phyloP scores from a whole-genome alignment of 2,888 invertebrate genomes.

The Zeuzera pyrina region DNA sequence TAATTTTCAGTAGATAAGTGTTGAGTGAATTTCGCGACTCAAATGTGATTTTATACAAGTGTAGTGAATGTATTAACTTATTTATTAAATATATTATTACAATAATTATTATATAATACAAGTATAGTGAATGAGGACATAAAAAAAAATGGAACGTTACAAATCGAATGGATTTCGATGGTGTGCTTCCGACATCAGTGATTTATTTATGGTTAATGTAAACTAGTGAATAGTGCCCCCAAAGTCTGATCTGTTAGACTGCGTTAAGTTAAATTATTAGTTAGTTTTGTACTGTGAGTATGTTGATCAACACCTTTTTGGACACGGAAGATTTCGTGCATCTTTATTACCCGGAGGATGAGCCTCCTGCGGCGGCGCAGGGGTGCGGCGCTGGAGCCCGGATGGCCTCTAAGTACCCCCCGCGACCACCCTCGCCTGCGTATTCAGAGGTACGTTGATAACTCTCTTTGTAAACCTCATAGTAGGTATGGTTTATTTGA shows the following conservation, averaged over 20 bases:
- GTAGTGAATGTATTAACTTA: conserved; percentile 43
- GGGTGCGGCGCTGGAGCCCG: conserved; percentile 64
- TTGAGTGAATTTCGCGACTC: conserved; percentile 34
- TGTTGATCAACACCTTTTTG: conserved; percentile 69
- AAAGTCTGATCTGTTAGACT: conserved; percentile 58
- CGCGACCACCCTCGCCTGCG: conserved; percentile 55
- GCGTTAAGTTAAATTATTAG: conserved; percentile 51
- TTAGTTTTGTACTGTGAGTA: conserved; percentile 56
- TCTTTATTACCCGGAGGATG: conserved; percentile 66
- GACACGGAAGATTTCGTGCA: conserved; percentile 73
- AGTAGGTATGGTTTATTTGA: too few species aligned
- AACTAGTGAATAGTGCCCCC: conserved; percentile 37
- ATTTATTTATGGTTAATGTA: conserved; percentile 25
- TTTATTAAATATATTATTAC: conserved; percentile 35
- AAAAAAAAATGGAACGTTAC: conserved; percentile 56
- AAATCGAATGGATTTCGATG: conserved; percentile 42
- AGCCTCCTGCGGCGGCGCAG: conserved; percentile 37
- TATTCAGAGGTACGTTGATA: conserved; percentile 59
- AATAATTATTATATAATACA: conserved; percentile 25
- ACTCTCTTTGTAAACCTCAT: too few species aligned
- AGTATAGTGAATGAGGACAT: conserved; percentile 16
- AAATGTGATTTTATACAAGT: conserved; percentile 64
- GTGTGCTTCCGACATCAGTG: conserved; percentile 50
- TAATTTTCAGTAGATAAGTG: conserved; percentile 36
- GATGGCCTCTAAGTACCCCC: conserved; percentile 59